Evolutionary conservation across 2,113 vertebrate genomes (phyloP), one percentile per base, ranked within the genome.

Genomic region (Lampris megalopsis): DNA sequence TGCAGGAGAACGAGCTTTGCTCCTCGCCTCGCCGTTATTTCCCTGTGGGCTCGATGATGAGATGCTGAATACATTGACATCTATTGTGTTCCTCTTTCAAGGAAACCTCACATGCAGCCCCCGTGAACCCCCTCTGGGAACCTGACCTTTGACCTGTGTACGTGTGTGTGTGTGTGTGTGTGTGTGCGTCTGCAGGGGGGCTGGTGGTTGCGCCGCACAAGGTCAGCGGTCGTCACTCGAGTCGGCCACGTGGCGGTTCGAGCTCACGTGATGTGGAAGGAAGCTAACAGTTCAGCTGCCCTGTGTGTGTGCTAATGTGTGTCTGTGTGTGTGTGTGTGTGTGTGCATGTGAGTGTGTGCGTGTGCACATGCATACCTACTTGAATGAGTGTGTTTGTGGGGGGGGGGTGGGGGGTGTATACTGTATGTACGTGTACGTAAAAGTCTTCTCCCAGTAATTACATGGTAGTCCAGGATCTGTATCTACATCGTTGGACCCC

Each of bases 201-300:
- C 49, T 71, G 62, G 69, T 2, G 2, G 67, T 73, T 77, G 70
- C 41, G 57, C 58, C 64, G 57, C 10, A 81, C 65, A 63, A 75
- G 79, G 57, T 73, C 79, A 71, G 71, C 13, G 1, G 61, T 41
- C 50, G 24, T 24, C 49, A 74, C 75, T 77, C 81, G 48, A 67
- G 69, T 81, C 63, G 75, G 54, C 79, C 85, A 87, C 3, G 0
- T 6, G 9, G 63, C 67, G 77, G 75, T 37, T 79, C 63, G 54
- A 70, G 40, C 69, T 73, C 50, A 81, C 61, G 80, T 65, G 80
- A 70, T 59, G 56, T 79, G 75, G 65, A 82, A 79, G 81, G 62
- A 83, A 84, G 62, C 68, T 45, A 62, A 75, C 47, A 60, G 54
- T 54, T 85, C 67, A 52, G 68, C 71, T 71, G 67, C 77, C 78